phyloP scores from a whole-genome alignment of 2,113 vertebrate genomes.

The Clarias gariepinus region DNA sequence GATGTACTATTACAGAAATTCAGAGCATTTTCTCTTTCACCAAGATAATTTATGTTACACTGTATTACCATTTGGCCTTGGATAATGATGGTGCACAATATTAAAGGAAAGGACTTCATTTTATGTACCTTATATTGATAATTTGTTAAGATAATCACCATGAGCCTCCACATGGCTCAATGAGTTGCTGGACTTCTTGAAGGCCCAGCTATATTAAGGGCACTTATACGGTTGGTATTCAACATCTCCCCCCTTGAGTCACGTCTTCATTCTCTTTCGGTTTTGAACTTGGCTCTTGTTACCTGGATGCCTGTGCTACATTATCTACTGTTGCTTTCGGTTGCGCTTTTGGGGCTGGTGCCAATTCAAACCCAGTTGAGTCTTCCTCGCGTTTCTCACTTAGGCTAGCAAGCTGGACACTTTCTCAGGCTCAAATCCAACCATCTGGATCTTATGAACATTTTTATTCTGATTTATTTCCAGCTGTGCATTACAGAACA shows the following conservation, averaged over 20 bases:
- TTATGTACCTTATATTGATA: not conserved
- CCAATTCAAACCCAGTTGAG: not conserved
- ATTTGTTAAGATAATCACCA: not conserved
- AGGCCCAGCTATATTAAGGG: slow-evolving; percentile 67
- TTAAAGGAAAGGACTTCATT: not conserved
- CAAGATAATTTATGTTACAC: not conserved
- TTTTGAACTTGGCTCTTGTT: not conserved
- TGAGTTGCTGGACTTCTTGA: slow-evolving; percentile 80
- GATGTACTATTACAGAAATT: not conserved
- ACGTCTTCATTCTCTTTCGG: slow-evolving; percentile 63
- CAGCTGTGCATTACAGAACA: slow-evolving; percentile 40
- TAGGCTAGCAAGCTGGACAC: not conserved
- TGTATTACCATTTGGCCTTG: not conserved
- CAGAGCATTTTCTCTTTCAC: not conserved
- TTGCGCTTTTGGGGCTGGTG: not conserved
- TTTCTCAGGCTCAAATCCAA: slow-evolving; percentile 19
- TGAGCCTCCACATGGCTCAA: slow-evolving; percentile 76
- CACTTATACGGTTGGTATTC: slow-evolving; percentile 71
- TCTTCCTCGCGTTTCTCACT: slow-evolving; percentile 29
- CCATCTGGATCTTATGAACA: not conserved
- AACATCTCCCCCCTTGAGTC: slow-evolving; percentile 48
- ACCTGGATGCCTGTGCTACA: not conserved
- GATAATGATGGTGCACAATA: not conserved
- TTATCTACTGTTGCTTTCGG: not conserved
- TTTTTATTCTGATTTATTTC: slow-evolving; percentile 9